These are phyloP conservation scores for Notiomystis cincta DNA, from an alignment of 2,113 vertebrate species.

Conservation along the genomic window DNA sequence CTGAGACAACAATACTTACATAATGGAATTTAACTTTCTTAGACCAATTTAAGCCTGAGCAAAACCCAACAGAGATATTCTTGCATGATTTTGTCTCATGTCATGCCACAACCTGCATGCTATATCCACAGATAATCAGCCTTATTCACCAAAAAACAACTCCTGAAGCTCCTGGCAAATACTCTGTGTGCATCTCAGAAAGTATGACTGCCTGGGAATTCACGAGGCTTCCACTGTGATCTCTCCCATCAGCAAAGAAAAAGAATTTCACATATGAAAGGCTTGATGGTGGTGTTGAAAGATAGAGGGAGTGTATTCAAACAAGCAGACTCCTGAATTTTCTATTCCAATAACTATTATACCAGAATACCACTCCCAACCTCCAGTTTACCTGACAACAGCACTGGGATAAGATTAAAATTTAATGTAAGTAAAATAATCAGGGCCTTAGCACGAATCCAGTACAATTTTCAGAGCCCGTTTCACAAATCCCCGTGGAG, in stretches of 20 bases:
- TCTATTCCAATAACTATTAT: neutral
- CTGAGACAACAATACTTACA: neutral
- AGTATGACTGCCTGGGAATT: neutral
- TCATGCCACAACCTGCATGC: neutral
- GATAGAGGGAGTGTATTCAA: conserved; percentile 35
- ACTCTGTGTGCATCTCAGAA: neutral
- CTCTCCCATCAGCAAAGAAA: neutral
- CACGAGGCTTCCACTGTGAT: neutral
- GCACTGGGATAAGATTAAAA: neutral
- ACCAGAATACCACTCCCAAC: neutral
- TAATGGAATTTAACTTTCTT: neutral
- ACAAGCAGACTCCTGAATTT: conserved; percentile 12
- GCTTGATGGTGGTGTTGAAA: conserved; percentile 22
- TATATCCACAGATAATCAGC: neutral
- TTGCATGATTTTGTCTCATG: neutral
- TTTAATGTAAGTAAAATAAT: neutral
- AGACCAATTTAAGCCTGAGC: neutral
- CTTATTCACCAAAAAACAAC: neutral
- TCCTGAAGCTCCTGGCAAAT: neutral
- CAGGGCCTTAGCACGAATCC: neutral
- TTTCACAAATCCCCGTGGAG: neutral
- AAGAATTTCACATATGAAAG: neutral
- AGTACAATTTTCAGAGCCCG: rapidly evolving
- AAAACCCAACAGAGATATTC: neutral
- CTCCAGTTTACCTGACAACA: neutral